phyloP scores from a whole-genome alignment of 2,888 invertebrate species.

The Drosophila kanekoi region DNA sequence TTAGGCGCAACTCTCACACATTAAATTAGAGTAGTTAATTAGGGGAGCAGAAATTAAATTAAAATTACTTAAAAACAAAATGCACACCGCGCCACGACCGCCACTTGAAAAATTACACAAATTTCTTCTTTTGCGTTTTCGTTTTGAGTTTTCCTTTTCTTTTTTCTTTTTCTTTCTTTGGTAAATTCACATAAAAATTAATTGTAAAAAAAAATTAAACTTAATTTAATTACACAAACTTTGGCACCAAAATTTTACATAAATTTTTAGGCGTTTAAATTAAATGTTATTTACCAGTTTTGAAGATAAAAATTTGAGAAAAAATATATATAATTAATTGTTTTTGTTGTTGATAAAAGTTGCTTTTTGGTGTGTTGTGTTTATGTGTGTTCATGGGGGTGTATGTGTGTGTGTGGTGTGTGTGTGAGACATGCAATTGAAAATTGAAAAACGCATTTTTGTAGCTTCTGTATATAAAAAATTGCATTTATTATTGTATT shows the following conservation, averaged over 20 bases:
- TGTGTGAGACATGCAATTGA: conserved; percentile 52
- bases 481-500: conserved; percentile 66
- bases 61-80: conserved; percentile 37
- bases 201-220: conserved; percentile 14
- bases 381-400: conserved; percentile 15
- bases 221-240: conserved; percentile 59
- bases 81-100: conserved; percentile 58
- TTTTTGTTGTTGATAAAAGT: background rate
- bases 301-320: conserved; percentile 23
- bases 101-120: conserved; percentile 50
- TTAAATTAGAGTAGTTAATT: conserved; percentile 52
- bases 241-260: conserved; percentile 56
- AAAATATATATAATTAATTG: conserved; percentile 7
- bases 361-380: background rate
- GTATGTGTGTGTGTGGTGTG: conserved; percentile 8
- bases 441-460: conserved; percentile 73
- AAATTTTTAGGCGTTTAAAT: conserved; percentile 46
- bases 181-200: conserved; percentile 38
- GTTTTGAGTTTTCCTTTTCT: background rate
- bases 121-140: background rate
- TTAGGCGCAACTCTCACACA: conserved; percentile 54
- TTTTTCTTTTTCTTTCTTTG: background rate
- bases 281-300: conserved; percentile 73
- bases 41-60: conserved; percentile 39
- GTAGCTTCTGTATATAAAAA: conserved; percentile 71